Conservation (phyloP, 2,113 vertebrate genomes). For the Steatornis caripensis region DNA sequence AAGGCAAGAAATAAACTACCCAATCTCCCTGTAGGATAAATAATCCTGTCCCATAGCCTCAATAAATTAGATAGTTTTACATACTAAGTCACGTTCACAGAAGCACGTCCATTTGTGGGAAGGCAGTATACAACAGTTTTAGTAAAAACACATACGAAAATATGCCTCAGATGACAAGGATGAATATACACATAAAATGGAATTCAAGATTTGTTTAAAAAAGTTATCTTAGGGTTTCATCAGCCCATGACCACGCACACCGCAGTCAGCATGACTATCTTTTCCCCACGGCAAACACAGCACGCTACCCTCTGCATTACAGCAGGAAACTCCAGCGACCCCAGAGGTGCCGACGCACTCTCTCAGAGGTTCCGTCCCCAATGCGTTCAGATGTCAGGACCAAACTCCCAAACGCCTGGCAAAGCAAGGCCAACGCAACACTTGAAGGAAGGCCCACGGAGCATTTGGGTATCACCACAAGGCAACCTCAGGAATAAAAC, state of each 20-base stretch:
- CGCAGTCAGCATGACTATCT: not conserved
- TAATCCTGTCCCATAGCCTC: not conserved
- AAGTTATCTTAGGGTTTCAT: not conserved
- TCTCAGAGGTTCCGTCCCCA: rapidly evolving
- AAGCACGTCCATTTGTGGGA: not conserved
- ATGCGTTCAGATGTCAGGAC: rapidly evolving
- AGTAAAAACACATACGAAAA: not conserved
- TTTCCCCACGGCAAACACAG: not conserved
- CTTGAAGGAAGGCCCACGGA: not conserved
- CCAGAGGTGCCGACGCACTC: rapidly evolving
- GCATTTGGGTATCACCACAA: rapidly evolving
- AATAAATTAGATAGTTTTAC: not conserved
- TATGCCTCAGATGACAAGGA: not conserved
- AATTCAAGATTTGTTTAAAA: not conserved
- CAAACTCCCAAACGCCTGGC: rapidly evolving
- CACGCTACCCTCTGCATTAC: rapidly evolving
- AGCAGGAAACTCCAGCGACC: rapidly evolving
- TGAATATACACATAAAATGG: not conserved
- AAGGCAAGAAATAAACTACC: not conserved
- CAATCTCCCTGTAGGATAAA: not conserved
- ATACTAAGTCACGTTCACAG: not conserved
- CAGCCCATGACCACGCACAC: not conserved
- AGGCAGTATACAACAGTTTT: not conserved
- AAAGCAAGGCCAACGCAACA: not conserved
- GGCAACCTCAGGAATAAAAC: not conserved